These are phyloP conservation scores for Epizoanthus ramosus DNA, from an alignment of 92 coral and sea anemone genomes.

Conservation along the genomic window DNA sequence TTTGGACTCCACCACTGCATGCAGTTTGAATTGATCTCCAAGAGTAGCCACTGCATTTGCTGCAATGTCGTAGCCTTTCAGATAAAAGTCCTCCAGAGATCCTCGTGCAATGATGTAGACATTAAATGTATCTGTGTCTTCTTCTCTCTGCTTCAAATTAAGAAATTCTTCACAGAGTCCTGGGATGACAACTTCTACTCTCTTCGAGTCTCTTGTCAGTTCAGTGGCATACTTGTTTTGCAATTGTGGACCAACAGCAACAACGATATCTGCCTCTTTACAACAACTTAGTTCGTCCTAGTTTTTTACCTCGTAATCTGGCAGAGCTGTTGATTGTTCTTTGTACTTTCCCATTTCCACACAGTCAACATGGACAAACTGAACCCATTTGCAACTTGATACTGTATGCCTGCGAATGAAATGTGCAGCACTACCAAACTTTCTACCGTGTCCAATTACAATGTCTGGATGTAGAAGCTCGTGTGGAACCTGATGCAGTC, in stretches of 20 bases:
- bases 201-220: background rate
- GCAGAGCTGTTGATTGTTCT: background rate
- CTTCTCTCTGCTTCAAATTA: no score
- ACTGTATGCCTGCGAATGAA: no score
- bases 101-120: slow-evolving; percentile 38
- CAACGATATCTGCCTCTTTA: slow-evolving; percentile 34
- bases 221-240: slow-evolving; percentile 1
- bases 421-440: no score
- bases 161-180: slow-evolving; percentile 11
- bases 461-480: no score
- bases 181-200: slow-evolving; percentile 15
- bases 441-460: no score
- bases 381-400: slow-evolving; percentile 35
- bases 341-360: slow-evolving; percentile 45
- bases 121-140: background rate
- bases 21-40: slow-evolving; percentile 5
- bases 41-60: slow-evolving; percentile 39
- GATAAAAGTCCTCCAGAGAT: background rate
- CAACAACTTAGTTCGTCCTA: slow-evolving; percentile 10
- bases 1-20: no score
- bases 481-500: no score
- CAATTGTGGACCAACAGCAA: slow-evolving; percentile 34
- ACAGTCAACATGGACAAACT: slow-evolving; percentile 38
- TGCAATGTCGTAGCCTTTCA: slow-evolving; percentile 32
- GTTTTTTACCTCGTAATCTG: slow-evolving; percentile 26